A percentile compares a stretch with the other conserved stretches of the same genome.
Conservation (phyloP, 2,888 invertebrate species). For the Trichacis sp. region DNA sequence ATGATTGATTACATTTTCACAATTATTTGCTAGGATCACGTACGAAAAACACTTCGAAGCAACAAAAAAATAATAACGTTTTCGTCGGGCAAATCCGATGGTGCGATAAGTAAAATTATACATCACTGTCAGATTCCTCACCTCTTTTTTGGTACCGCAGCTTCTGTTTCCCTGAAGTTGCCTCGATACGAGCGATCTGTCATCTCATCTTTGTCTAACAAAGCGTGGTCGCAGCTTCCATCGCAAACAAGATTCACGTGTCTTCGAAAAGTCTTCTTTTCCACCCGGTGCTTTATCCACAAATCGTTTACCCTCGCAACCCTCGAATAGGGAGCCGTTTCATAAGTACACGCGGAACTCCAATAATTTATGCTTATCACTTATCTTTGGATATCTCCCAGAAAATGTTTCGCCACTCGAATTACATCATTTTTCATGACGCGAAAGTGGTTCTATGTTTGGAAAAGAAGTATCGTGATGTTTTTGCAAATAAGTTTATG, state of each 20-base stretch:
- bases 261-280: neutral
- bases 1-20: too few species aligned
- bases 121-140: constrained; percentile 27
- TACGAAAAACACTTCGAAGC: too few species aligned
- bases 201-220: constrained; percentile 29
- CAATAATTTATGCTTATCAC: constrained; percentile 1
- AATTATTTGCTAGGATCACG: too few species aligned
- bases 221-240: constrained; percentile 20
- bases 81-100: neutral
- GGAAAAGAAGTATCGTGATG: neutral
- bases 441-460: neutral
- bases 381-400: neutral
- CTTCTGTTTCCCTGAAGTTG: constrained; percentile 21
- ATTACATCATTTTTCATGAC: constrained; percentile 1
- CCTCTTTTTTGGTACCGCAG: constrained; percentile 21
- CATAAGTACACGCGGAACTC: constrained; percentile 5
- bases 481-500: neutral
- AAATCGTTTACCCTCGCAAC: constrained; percentile 3
- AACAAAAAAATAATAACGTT: neutral
- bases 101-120: constrained; percentile 20
- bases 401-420: neutral
- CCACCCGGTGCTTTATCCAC: neutral
- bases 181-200: constrained; percentile 26
- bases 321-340: neutral
- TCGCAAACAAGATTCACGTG: constrained; percentile 21